Conservation (phyloP, 2,797 vertebrate genomes). For the Tapirus indicus region DNA sequence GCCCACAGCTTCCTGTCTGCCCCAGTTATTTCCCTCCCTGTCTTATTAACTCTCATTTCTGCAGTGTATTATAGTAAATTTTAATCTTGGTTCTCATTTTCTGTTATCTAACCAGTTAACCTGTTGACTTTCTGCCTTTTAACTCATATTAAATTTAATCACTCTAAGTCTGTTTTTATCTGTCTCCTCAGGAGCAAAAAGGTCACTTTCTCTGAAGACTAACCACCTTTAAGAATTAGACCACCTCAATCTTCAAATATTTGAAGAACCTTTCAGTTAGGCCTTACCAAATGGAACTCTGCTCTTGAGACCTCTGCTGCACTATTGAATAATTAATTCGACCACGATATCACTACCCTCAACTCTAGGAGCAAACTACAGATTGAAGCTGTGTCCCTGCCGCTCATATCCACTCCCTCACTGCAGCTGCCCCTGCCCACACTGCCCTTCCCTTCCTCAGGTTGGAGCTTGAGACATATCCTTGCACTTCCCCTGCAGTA, state of each 20-base stretch:
- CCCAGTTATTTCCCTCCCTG: background rate
- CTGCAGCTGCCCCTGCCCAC: too few species aligned
- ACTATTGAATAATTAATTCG: background rate
- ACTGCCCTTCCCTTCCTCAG: background rate
- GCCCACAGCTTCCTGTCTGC: background rate
- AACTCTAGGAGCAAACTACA: background rate
- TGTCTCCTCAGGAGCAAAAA: background rate
- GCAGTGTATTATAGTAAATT: background rate
- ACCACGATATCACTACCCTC: background rate
- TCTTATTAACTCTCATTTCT: background rate
- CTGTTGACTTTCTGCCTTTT: conserved; percentile 1
- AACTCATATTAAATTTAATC: background rate
- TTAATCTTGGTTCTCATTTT: background rate
- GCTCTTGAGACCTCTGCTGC: background rate
- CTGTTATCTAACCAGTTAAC: background rate
- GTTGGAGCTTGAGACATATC: background rate
- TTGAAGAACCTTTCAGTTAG: background rate
- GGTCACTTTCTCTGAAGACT: background rate
- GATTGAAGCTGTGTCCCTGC: background rate
- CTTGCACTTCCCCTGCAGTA: background rate
- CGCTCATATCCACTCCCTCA: rapidly evolving
- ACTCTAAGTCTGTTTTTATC: background rate
- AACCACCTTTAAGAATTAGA: conserved; percentile 14
- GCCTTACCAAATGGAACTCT: background rate
- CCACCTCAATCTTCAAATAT: conserved; percentile 3